Base-by-base conservation (phyloP, 2,113 vertebrate genomes). In the Condylura cristata region DNA sequence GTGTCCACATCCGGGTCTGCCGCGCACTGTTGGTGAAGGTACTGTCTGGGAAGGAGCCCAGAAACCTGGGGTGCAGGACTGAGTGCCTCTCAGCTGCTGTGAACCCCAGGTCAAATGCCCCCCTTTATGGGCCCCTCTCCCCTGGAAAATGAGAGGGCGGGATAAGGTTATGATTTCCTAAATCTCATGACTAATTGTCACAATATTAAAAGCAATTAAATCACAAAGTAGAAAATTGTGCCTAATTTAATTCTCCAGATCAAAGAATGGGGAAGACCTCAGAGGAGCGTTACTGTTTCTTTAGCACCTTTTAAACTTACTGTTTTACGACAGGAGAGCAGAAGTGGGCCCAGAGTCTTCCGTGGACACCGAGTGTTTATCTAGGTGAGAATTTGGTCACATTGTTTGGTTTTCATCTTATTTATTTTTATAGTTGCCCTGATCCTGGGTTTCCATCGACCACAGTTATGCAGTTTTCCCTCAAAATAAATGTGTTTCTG, bases 91-190 rank as follows among this genome's bases (percentile, higher is more conserved):
- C 8, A 9, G 7, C 41, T 44, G 81, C 80, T 80, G n/a, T 74
- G 53, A 39, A 46, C 10, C 79, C 14, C 39, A 78, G 71, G 44
- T 61, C 70, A 51, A 66, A 63, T 8, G 4, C 70, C n/a, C 14
- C 61, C 9, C 1, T 68, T 48, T 91, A 89, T 86, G 61, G 30
- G 41, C 8, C 70, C 75, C 58, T 32, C 20, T 72, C 17, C 66
- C 78, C 56, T 93, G 76, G 34, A 79, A 89, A 70, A 91, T 9
- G n/a, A 89, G 70, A 86, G 26, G n/a, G 10, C 28, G 89, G 51
- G 37, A 63, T 78, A 22, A 85, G 66, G 48, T 70, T 26, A 61
- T 1, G 24, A 16, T 93, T 84, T 48, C 58, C 78, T 92, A 24
- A 85, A 76, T 41, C 37, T 12, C 5, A 18, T 71, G 60, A 82